Base-by-base conservation (phyloP, 1,140 invertebrate species). In the Aphelenchoides fujianensis region DNA sequence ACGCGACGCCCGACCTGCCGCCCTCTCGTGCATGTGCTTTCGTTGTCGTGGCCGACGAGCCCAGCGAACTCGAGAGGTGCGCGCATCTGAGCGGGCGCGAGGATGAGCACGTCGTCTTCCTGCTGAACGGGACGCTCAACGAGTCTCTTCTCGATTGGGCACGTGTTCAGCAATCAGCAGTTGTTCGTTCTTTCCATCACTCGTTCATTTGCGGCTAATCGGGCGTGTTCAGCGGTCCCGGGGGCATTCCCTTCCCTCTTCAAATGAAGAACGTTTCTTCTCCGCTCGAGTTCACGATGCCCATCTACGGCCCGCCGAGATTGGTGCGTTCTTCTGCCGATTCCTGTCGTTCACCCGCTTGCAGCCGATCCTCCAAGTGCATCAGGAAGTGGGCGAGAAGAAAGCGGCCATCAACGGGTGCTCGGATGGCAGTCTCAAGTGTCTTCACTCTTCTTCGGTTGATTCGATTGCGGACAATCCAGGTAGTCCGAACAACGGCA, bases 1-100 rank as follows among this genome's bases (percentile, higher is more conserved):
- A 66, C 63, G 16, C 16, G 16, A 35, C 32, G 19, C 28, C n/a
- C 16, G 16, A 3, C 27, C 32, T 48, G 32, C 27, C 1, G 16
- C 28, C n/a, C n/a, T n/a, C n/a, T n/a, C n/a, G 53, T 66, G 63
- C 63, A 9, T 66, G 63, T 66, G 63, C 53, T 30, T 37, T 2
- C 32, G 36, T 34, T 66, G 63, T 48, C 63, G 63, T 37, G 23
- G 12, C 53, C 27, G 63, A 66, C 63, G 31, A 66, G 12, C 16
- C 12, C 16, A 48, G 53, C 19, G 12, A 66, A 48, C 31, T 63
- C 12, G 23, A 30, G 19, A 23, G 12, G 12, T 16, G 9, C 1
- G 12, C 7, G 16, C 53, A 34, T 30, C 16, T 34, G 16, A 30
- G 30, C 19, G 32, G 23, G 32, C 63, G 23, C 19, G 63, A 31